phyloP scores from a whole-genome alignment of 2,113 vertebrate species.

The Sylvicapra grimmia region DNA sequence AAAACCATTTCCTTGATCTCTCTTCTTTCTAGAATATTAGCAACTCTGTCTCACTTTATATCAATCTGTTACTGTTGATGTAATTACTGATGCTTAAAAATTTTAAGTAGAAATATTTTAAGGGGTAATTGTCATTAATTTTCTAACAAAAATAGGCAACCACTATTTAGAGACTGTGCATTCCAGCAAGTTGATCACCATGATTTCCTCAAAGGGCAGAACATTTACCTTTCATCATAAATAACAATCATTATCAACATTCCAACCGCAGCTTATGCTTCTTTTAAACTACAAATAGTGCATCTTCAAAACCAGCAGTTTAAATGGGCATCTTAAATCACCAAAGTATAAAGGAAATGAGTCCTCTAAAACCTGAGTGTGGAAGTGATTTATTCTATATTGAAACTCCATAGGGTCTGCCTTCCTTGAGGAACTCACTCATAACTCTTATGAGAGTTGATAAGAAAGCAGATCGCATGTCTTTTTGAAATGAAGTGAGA shows the following conservation, averaged over 20 bases:
- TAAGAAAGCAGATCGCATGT: constrained; percentile 67
- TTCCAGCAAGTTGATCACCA: background rate
- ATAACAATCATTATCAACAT: background rate
- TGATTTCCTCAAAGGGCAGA: background rate
- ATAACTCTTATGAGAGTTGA: constrained; percentile 75
- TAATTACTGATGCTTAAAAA: background rate
- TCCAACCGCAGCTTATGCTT: background rate
- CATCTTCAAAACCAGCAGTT: constrained; percentile 26
- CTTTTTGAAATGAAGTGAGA: constrained; percentile 60
- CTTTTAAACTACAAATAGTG: constrained; percentile 50
- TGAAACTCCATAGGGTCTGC: constrained; percentile 33
- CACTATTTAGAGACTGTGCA: background rate
- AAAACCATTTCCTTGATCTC: background rate
- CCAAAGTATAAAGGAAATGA: background rate
- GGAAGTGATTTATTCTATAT: constrained; percentile 67
- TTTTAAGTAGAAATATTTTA: background rate
- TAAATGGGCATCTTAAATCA: constrained; percentile 50
- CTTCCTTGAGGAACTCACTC: constrained; percentile 43
- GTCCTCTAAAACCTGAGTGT: constrained; percentile 30
- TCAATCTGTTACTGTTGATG: background rate
- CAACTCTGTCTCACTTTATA: background rate
- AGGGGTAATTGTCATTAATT: background rate
- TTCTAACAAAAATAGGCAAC: background rate
- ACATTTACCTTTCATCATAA: background rate
- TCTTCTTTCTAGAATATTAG: background rate